A percentile compares a stretch with the other conserved stretches of the same genome.
Evolutionary conservation across 1,140 invertebrate genomes (phyloP).

Genomic region (Aleiodes sp.): DNA sequence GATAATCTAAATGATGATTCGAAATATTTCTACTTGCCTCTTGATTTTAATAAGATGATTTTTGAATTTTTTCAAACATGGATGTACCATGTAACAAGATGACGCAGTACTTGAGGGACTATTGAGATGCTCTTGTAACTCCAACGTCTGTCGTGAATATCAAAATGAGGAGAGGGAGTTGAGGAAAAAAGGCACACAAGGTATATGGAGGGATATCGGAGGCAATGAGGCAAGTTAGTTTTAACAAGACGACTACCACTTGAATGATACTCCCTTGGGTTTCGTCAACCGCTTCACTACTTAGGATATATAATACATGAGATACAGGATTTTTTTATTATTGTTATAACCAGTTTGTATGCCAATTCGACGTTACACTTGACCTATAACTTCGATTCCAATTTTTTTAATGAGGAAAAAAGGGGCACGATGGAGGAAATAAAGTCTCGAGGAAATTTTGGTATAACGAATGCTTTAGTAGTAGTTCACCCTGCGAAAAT

Average conservation of each 20-base stretch:
- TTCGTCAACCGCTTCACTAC: constrained; percentile 13
- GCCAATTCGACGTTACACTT: constrained; percentile 11
- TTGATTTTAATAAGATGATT: background rate
- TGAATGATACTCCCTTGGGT: constrained; percentile 21
- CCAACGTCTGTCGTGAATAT: background rate
- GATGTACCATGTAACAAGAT: constrained; percentile 32
- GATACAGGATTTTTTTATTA: constrained; percentile 3
- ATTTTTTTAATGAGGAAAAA: constrained; percentile 3
- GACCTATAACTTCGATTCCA: constrained; percentile 1
- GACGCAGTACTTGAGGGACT: constrained; percentile 36
- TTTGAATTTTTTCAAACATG: background rate
- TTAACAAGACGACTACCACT: constrained; percentile 54
- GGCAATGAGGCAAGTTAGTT: constrained; percentile 56
- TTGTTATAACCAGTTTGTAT: background rate
- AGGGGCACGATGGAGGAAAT: too few species aligned
- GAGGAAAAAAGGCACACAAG: constrained; percentile 11
- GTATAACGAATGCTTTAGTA: too few species aligned
- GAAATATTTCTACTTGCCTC: background rate
- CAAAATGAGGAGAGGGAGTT: background rate
- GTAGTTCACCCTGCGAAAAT: too few species aligned
- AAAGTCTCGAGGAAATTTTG: too few species aligned
- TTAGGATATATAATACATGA: background rate
- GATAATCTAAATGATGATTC: too few species aligned
- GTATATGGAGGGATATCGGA: constrained; percentile 36
- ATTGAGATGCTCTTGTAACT: constrained; percentile 33